phyloP scores from a whole-genome alignment of 2,888 invertebrate species.

The Lochmaea capreae region DNA sequence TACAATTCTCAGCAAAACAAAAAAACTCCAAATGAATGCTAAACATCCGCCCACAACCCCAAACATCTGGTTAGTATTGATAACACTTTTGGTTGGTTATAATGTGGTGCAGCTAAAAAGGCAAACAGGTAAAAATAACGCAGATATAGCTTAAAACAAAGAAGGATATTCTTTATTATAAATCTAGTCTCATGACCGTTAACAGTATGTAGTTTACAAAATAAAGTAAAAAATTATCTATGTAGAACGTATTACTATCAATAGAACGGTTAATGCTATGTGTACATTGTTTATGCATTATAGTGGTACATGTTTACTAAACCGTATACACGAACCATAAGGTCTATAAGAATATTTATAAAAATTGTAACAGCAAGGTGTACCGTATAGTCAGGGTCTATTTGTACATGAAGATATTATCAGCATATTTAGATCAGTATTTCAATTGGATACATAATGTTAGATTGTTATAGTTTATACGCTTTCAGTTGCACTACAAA shows the following conservation, averaged over 20 bases:
- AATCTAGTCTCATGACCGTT: too few relatives aligned
- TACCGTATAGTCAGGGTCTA: neutral
- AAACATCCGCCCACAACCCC: neutral
- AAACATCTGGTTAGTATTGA: neutral
- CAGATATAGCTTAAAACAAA: slow-evolving; percentile 7
- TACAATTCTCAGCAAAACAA: neutral
- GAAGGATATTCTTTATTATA: neutral
- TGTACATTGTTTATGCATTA: neutral
- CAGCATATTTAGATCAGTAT: too few relatives aligned
- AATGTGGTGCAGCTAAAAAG: neutral
- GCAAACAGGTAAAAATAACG: slow-evolving; percentile 7
- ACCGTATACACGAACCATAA: neutral
- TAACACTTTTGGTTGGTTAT: neutral
- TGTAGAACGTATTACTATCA: neutral
- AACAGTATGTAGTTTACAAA: neutral
- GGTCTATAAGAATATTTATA: neutral
- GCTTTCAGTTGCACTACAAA: too few relatives aligned
- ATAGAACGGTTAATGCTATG: neutral
- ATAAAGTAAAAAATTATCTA: neutral
- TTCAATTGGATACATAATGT: too few relatives aligned
- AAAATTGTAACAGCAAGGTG: neutral
- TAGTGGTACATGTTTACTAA: neutral
- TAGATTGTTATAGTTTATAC: too few relatives aligned
- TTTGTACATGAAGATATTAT: too few relatives aligned
- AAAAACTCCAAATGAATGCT: neutral